These are phyloP conservation scores for Porites australiensis DNA, from an alignment of 64 coral and sea anemone genomes.

Conservation along the genomic window DNA sequence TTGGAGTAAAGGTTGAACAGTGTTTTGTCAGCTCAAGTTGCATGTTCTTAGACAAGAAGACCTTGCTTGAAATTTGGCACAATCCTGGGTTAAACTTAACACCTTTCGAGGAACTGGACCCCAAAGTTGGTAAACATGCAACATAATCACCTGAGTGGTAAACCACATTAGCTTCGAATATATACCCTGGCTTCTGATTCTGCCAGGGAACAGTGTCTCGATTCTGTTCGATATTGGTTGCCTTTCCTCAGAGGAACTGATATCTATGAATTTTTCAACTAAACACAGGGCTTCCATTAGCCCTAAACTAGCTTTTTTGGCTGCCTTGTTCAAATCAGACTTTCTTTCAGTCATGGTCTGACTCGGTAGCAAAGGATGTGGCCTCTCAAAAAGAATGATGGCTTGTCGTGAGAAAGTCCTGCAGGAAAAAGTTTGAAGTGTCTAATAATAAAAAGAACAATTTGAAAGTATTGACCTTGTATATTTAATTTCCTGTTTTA, in stretches of 20 bases:
- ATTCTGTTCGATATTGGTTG: not conserved
- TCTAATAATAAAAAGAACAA: too few relatives aligned
- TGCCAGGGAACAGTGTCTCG: constrained; percentile 9
- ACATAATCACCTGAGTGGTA: too few relatives aligned
- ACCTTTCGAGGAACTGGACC: too few relatives aligned
- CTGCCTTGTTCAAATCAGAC: not conserved
- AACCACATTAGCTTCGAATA: constrained; percentile 21
- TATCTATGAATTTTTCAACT: not conserved
- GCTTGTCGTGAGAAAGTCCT: constrained; percentile 37
- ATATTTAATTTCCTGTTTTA: too few relatives aligned
- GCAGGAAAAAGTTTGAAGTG: constrained; percentile 3
- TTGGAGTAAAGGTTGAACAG: too few relatives aligned
- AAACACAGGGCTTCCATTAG: constrained; percentile 24
- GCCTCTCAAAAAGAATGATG: constrained; percentile 41
- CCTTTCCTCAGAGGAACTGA: not conserved
- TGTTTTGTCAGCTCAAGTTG: too few relatives aligned
- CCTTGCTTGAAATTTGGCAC: too few relatives aligned
- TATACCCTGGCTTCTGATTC: not conserved
- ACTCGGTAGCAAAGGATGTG: not conserved
- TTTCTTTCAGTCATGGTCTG: constrained; percentile 13
- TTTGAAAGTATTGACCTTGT: too few relatives aligned
- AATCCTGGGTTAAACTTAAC: too few relatives aligned
- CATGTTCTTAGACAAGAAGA: too few relatives aligned
- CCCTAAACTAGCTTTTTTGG: constrained; percentile 6
- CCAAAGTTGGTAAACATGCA: too few relatives aligned